Conservation (phyloP, 2,888 invertebrate genomes). For the Ichneumoninae sp. region DNA sequence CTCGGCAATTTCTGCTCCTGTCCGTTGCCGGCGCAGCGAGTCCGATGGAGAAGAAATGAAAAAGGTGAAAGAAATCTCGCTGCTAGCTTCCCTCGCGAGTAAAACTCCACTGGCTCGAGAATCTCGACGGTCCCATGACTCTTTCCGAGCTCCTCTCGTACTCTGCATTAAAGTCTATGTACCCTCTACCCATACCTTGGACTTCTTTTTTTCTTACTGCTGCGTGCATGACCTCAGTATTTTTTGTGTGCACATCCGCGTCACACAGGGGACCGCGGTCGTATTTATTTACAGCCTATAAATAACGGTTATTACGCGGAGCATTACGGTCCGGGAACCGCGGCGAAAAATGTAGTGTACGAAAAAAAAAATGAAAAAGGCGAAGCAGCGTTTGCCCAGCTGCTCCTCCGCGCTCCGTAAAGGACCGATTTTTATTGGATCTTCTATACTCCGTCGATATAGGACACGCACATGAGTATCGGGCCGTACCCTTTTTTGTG, state of each 20-base stretch:
- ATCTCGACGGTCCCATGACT: constrained; percentile 20
- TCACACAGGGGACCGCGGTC: constrained; percentile 13
- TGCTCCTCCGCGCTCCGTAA: constrained; percentile 51
- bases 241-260: constrained; percentile 28
- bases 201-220: not conserved
- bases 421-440: constrained; percentile 6
- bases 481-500: not conserved
- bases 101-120: constrained; percentile 6
- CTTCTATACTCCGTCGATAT: not conserved
- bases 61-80: constrained; percentile 13
- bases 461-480: not conserved
- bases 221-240: constrained; percentile 10
- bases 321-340: constrained; percentile 66
- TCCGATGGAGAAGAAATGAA: constrained; percentile 18
- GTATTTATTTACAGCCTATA: constrained; percentile 70
- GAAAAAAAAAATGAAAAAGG: constrained; percentile 45
- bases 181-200: constrained; percentile 6
- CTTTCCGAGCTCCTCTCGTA: not conserved
- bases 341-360: constrained; percentile 11
- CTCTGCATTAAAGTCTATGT: constrained; percentile 15
- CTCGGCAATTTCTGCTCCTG: constrained; percentile 5
- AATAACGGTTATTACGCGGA: constrained; percentile 72
- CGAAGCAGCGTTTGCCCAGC: constrained; percentile 65
- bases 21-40: not conserved
- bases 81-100: not conserved